Evolutionary conservation across 2,797 vertebrate species (phyloP), one percentile per base, ranked within the genome.

Genomic region (Sebastes ruberrimus): DNA sequence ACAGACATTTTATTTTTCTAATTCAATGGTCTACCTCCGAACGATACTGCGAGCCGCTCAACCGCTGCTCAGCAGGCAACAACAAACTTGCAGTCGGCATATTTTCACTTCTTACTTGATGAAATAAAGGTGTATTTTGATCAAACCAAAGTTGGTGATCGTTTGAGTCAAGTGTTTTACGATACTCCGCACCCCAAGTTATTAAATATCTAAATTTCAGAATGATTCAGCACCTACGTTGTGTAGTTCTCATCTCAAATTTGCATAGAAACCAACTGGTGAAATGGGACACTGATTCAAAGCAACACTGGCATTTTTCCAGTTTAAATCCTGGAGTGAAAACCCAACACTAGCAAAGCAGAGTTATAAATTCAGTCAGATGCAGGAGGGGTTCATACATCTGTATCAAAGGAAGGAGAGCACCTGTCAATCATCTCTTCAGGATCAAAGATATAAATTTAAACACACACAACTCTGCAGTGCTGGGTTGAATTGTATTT

Each of bases 351-450:
- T 62, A 13, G 32, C 23, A 69, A 35, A 64, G 7, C 27, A 57
- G 30, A 22, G 16, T 3, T 56, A 25, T 35, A 20, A 65, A 23
- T 64, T 65, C 18, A 74, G 30, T 61, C 23, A 68, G 25, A 25
- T 53, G 22, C 30, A 59, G 32, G 62, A 53, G 27, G 2, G 23
- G 18, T 72, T 71, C 22, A 46, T 32, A 32, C 23, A 35, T 83
- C 49, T 80, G 32, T 74, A 78, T 82, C 64, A 74, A 81, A 80
- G 32, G 33, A 65, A 63, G 46, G 30, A 27, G 33, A 60, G 20
- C 66, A 9, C 25, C 56, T 78, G 84, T 71, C 87, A 88, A 38
- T 90, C 71, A 79, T 76, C 10, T 63, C 13, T 27, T 74, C 35
- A 78, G 76, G 68, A 87, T 80, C 52, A 77, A 77, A 88, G 62